phyloP scores from a whole-genome alignment of 2,888 invertebrate species.

The Sinotaia quadrata region DNA sequence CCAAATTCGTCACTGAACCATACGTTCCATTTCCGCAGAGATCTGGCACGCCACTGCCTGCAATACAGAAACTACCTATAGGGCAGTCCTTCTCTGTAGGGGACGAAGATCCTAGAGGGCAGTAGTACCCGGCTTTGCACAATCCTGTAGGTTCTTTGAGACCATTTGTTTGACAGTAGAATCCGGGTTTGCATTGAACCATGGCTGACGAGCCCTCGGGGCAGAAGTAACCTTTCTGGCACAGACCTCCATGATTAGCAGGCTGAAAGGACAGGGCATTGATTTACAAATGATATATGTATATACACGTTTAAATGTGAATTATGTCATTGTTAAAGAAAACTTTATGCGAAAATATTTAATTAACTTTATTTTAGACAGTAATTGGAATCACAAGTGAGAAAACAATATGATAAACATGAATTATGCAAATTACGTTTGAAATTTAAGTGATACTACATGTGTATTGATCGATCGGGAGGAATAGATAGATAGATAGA shows the following conservation, averaged over 20 bases:
- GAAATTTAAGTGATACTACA: too few species aligned
- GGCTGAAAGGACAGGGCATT: constrained; percentile 44
- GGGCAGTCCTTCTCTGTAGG: constrained; percentile 42
- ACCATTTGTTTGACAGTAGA: constrained; percentile 62
- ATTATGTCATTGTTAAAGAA: too few species aligned
- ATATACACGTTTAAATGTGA: too few species aligned
- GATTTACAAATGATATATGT: constrained; percentile 23
- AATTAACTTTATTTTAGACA: too few species aligned
- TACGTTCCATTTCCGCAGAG: constrained; percentile 68
- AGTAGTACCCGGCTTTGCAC: constrained; percentile 64
- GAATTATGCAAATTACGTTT: too few species aligned
- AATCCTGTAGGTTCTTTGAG: constrained; percentile 53
- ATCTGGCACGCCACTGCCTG: constrained; percentile 55
- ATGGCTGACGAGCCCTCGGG: constrained; percentile 59
- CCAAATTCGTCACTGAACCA: constrained; percentile 44
- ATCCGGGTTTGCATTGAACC: constrained; percentile 62
- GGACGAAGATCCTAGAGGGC: constrained; percentile 54
- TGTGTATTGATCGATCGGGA: too few species aligned
- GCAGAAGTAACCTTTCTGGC: constrained; percentile 64
- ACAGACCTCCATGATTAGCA: constrained; percentile 60
- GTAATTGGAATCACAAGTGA: too few species aligned
- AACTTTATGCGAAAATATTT: too few species aligned
- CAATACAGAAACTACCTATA: constrained; percentile 59
- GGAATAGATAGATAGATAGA: too few species aligned
- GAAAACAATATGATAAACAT: too few species aligned